These are phyloP conservation scores for Pseudorhombus dupliciocellatus DNA, from an alignment of 2,113 vertebrate genomes.

Conservation along the genomic window DNA sequence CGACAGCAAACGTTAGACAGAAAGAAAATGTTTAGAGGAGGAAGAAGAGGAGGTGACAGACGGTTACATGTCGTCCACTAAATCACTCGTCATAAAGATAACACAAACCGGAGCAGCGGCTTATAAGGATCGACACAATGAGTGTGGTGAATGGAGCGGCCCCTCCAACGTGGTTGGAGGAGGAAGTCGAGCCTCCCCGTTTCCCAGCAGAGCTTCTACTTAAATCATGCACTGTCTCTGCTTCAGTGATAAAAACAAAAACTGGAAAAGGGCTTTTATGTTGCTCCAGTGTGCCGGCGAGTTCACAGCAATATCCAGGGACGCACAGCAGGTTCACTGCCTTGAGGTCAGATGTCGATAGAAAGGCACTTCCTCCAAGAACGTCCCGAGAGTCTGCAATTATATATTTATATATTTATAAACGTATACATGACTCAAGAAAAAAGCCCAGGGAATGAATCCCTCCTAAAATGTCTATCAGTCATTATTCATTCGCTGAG, in stretches of 20 bases:
- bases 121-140: conserved; percentile 8
- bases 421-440: not conserved
- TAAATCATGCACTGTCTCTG: not conserved
- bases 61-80: not conserved
- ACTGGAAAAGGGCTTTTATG: not conserved
- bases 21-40: conserved; percentile 44
- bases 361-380: not conserved
- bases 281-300: not conserved
- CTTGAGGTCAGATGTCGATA: not conserved
- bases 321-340: conserved; percentile 17
- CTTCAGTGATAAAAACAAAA: conserved; percentile 1
- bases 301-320: not conserved
- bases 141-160: not conserved
- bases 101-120: conserved; percentile 2
- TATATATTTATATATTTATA: not conserved
- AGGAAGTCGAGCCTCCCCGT: not conserved
- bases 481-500: no score
- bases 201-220: not conserved
- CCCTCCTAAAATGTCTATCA: not conserved
- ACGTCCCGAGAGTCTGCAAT: not conserved
- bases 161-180: not conserved
- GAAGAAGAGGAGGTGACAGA: conserved; percentile 14
- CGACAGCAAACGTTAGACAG: conserved; percentile 50
- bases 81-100: conserved; percentile 16
- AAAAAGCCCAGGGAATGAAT: not conserved